Base-by-base conservation (phyloP, 2,797 vertebrate genomes). In the Cossypha polioptera region DNA sequence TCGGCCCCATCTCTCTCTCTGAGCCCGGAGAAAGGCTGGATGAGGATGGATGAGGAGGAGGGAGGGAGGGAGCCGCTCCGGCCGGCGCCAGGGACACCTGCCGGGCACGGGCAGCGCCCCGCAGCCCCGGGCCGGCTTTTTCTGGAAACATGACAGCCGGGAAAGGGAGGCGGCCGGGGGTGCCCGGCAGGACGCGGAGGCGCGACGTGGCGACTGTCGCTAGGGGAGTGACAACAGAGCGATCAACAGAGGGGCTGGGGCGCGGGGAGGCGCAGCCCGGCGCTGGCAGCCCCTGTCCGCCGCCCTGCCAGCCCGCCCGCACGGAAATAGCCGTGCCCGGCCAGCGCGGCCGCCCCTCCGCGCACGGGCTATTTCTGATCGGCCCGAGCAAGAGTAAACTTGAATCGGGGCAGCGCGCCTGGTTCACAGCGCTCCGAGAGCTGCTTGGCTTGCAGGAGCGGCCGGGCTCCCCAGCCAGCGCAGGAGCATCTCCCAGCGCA, bases 171-270 rank as follows among this genome's bases (percentile, higher is more conserved):
- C 11, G 17, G 22, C 3, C 42, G 8, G 15, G 58, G 43, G 24
- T 36, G 61, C 18, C 63, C 71, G 75, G 87, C 87, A 94, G 95
- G 89, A 95, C 35, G 35, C 55, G 94, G 95, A 97, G 94, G 96
- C 96, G 96, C 97, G 94, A 96, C 94, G 86, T 97, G 96, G 96
- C 88, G 96, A 83, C 94, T 88, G 97, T 97, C 97, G 96, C 95
- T 95, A 97, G 96, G 97, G 94, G 93, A 97, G 95, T 82, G 95
- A 97, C 96, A 97, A 97, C 96, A 97, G 89, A 83, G 89, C 61
- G 69, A 95, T 97, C 97, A 97, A 97, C 95, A 97, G 92, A 85
- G 86, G 72, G 63, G 92, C 91, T 86, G 85, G 65, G 36, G 94
- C 65, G 80, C 77, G 94, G 92, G 75, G 83, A 88, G 90, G 68